These are phyloP conservation scores for Listronotus oregonensis DNA, from an alignment of 1,140 invertebrate species.

Conservation along the genomic window DNA sequence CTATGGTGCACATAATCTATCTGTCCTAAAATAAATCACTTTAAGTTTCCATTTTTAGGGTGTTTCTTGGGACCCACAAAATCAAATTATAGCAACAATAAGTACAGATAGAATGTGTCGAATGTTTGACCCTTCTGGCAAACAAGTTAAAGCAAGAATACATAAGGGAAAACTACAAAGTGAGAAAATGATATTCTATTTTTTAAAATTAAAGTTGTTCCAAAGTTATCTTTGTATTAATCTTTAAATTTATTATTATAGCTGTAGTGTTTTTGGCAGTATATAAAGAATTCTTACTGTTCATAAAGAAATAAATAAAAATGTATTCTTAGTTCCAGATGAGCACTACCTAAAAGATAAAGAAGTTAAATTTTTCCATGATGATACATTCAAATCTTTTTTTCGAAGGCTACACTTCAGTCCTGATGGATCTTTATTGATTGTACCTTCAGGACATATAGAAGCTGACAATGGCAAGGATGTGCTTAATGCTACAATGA, in stretches of 20 bases:
- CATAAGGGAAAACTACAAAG: slow-evolving; percentile 66
- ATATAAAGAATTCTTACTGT: too few relatives aligned
- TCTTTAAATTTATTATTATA: too few relatives aligned
- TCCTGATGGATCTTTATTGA: slow-evolving; percentile 85
- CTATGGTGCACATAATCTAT: too few relatives aligned
- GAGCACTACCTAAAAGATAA: slow-evolving; percentile 66
- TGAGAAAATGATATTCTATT: neutral
- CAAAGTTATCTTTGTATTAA: too few relatives aligned
- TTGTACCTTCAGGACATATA: slow-evolving; percentile 82
- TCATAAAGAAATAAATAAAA: neutral
- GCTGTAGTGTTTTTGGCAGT: too few relatives aligned
- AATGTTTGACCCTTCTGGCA: slow-evolving; percentile 72
- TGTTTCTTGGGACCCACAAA: slow-evolving; percentile 53
- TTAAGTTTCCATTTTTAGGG: slow-evolving; percentile 36
- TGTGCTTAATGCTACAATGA: slow-evolving; percentile 74
- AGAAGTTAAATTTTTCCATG: slow-evolving; percentile 80
- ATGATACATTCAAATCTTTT: slow-evolving; percentile 94
- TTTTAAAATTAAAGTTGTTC: too few relatives aligned
- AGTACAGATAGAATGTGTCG: slow-evolving; percentile 61
- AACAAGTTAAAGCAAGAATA: slow-evolving; percentile 73
- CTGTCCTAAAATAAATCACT: too few relatives aligned
- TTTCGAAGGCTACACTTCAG: slow-evolving; percentile 87
- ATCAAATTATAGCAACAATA: slow-evolving; percentile 54
- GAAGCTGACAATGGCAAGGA: slow-evolving; percentile 67
- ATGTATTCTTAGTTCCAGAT: slow-evolving; percentile 57